These are phyloP conservation scores for Alloscopus bannaensis DNA, from an alignment of 2,888 invertebrate species.

Conservation along the genomic window DNA sequence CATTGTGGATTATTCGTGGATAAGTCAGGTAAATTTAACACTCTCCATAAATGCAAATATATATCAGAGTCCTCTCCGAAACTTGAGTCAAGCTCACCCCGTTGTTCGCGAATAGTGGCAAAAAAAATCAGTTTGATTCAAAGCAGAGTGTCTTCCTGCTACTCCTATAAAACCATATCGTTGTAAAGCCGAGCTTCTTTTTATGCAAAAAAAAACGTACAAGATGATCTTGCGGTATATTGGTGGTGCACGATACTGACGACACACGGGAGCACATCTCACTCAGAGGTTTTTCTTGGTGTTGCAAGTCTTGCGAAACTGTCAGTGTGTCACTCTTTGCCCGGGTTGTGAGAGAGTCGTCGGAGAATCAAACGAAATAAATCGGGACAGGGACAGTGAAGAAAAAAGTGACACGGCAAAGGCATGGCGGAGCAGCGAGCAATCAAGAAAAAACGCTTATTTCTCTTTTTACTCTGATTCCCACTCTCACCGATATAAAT, in stretches of 20 bases:
- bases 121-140: conserved; percentile 21
- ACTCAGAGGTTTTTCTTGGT: conserved; percentile 15
- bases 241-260: background rate
- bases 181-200: conserved; percentile 23
- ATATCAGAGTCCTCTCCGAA: no score
- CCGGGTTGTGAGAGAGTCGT: conserved; percentile 49
- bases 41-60: no score
- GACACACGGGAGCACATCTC: conserved; percentile 15
- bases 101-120: conserved; percentile 3
- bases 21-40: no score
- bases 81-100: no score
- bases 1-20: no score
- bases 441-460: conserved; percentile 51
- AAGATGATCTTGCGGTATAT: background rate
- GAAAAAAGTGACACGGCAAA: conserved; percentile 56
- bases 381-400: conserved; percentile 55
- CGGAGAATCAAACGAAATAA: conserved; percentile 49
- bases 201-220: conserved; percentile 24
- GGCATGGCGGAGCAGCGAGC: conserved; percentile 1
- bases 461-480: conserved; percentile 20
- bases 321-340: conserved; percentile 58
- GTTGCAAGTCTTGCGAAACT: conserved; percentile 39
- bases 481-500: conserved; percentile 48
- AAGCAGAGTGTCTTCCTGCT: conserved; percentile 29
- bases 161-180: conserved; percentile 1